Percentiles rank a stretch among this genome's conserved stretches.
Evolutionary conservation across 2,113 vertebrate genomes (phyloP).

Genomic region (Isurus oxyrinchus): DNA sequence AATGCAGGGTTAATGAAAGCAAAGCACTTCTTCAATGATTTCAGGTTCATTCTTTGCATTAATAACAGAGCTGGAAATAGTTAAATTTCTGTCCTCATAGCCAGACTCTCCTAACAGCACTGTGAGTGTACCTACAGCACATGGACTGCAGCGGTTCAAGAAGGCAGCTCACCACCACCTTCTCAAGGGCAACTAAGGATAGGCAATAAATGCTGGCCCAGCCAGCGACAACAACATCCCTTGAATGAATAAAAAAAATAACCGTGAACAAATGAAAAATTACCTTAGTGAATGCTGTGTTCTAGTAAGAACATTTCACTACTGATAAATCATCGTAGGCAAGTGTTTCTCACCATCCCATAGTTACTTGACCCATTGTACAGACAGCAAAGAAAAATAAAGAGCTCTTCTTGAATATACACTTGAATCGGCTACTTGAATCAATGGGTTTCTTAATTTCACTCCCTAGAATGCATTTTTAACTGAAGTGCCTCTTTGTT

Average conservation of each 20-base stretch:
- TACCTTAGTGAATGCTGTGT: not conserved
- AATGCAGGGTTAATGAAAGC: not conserved
- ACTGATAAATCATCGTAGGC: not conserved
- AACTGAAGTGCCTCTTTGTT: too few species aligned
- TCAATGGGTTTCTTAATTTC: not conserved
- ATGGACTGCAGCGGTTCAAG: too few species aligned
- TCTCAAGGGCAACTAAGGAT: too few species aligned
- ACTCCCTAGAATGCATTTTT: not conserved
- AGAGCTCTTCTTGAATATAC: not conserved
- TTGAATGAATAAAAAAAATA: not conserved
- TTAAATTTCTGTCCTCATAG: not conserved
- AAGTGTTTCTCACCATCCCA: not conserved
- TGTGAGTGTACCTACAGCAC: too few species aligned
- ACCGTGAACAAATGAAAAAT: not conserved
- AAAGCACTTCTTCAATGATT: not conserved
- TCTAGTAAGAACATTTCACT: too few species aligned
- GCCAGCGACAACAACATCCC: too few species aligned
- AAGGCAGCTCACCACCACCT: too few species aligned
- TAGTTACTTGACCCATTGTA: not conserved
- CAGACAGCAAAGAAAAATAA: not conserved
- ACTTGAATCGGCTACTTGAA: not conserved
- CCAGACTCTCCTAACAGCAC: not conserved
- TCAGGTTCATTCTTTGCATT: not conserved
- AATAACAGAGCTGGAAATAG: not conserved
- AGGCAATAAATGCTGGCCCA: too few species aligned